Evolutionary conservation across 2,888 invertebrate genomes (phyloP).

Genomic region (Euzophera pinguis): DNA sequence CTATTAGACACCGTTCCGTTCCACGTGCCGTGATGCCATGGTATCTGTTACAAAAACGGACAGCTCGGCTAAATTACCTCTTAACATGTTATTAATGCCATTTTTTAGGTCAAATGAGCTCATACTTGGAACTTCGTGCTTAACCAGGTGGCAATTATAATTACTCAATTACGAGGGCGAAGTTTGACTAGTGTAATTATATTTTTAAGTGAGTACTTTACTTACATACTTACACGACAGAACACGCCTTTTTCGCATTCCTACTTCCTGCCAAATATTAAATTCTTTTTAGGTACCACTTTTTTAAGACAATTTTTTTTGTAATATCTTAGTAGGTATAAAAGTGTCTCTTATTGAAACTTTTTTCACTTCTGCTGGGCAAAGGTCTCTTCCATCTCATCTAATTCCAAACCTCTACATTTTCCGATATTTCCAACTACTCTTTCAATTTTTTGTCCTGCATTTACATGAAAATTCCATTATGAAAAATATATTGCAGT

Average conservation of each 20-base stretch:
- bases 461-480: no score
- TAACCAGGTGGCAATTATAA: slow-evolving; percentile 15
- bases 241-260: neutral
- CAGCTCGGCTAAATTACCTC: slow-evolving; percentile 58
- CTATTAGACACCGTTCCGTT: slow-evolving; percentile 39
- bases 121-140: slow-evolving; percentile 12
- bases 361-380: no score
- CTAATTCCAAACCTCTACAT: no score
- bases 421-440: no score
- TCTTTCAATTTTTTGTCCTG: no score
- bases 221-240: neutral
- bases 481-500: no score
- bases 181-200: slow-evolving; percentile 1
- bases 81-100: slow-evolving; percentile 56
- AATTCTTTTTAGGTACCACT: no score
- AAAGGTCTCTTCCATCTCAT: no score
- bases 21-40: slow-evolving; percentile 28
- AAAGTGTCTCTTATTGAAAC: no score
- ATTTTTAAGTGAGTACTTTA: neutral
- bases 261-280: no score
- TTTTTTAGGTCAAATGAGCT: slow-evolving; percentile 23
- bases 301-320: no score
- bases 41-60: slow-evolving; percentile 56
- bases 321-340: no score
- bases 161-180: slow-evolving; percentile 9